Base-by-base conservation (phyloP, 2,888 invertebrate species). In the Chrysotoxum bicinctum region DNA sequence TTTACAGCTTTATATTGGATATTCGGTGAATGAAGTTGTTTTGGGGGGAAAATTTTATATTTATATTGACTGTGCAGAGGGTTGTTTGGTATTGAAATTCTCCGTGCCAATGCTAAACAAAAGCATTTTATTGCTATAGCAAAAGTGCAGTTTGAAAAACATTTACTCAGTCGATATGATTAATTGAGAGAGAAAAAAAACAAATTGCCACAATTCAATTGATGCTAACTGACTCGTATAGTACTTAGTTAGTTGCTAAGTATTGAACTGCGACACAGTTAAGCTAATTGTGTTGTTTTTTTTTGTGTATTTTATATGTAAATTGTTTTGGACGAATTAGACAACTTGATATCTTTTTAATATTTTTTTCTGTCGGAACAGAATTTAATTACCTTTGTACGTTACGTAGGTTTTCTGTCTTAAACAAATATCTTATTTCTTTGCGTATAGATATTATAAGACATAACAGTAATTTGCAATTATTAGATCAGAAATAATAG, bases 181-280 rank as follows among this genome's bases (percentile, higher is more conserved):
- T 62, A 45, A 45, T 45, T 45, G 64, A 19, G 32, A 32, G 14
- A n/a, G 10, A 30, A n/a, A 21, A 19, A 32, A 50, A 21, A 50
- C n/a, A 35, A 66, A 66, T 66, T 50, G 66, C 50, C 2, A 10
- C 66, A 6, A 66, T 50, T 35, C 21, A 66, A 66, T 50, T 50
- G 50, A 66, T 48, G 66, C 66, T 50, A 66, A 66, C 12, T 50
- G 10, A 16, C 14, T 66, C 35, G 48, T 21, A 30, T 45, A 32
- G 16, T 64, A 43, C 26, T 45, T 10, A 64, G 19, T 21, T 58
- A 14, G 37, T n/a, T 23, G 48, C 35, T 23, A 21, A 35, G n/a
- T 50, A 21, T 45, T 64, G 35, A 35, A 21, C 58, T 37, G 0
- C 37, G 35, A 21, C 58, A 37, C n/a, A 37, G 12, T 58, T 16